Percentiles rank a stretch among this genome's conserved stretches.
These are phyloP conservation scores for Petrocephalus schoutedeni DNA, from an alignment of 2,797 vertebrate species.

Conservation along the genomic window DNA sequence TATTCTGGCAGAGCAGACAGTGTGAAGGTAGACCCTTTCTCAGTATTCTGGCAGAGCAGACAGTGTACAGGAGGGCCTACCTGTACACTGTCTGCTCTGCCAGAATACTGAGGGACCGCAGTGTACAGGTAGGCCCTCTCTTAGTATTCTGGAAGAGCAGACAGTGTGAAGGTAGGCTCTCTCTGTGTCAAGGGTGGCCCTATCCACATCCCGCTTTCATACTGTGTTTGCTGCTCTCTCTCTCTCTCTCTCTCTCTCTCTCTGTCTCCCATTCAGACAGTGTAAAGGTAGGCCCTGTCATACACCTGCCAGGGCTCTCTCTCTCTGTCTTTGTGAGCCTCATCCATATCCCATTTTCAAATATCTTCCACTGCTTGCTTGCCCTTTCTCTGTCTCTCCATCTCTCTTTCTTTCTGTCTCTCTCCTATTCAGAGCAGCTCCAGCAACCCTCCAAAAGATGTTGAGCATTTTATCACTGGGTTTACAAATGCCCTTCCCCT, in stretches of 20 bases:
- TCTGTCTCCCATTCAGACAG: neutral
- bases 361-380: neutral
- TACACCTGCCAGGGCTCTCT: neutral
- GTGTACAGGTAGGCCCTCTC: neutral
- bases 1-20: neutral
- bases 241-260: neutral
- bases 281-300: neutral
- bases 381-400: neutral
- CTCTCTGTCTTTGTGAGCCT: neutral
- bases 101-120: neutral
- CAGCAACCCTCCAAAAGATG: neutral
- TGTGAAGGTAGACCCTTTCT: neutral
- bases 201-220: neutral
- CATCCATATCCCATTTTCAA: neutral
- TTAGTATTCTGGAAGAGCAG: neutral
- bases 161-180: neutral
- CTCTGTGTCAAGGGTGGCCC: neutral
- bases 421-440: neutral
- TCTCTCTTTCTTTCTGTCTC: neutral
- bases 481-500: neutral
- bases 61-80: neutral
- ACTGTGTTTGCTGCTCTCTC: neutral
- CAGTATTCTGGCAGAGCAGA: slow-evolving; percentile 46
- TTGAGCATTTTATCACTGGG: neutral
- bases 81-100: slow-evolving; percentile 46